Evolutionary conservation across 2,888 invertebrate genomes (phyloP).

Genomic region (Pseudococcus jackbeardsleyi): DNA sequence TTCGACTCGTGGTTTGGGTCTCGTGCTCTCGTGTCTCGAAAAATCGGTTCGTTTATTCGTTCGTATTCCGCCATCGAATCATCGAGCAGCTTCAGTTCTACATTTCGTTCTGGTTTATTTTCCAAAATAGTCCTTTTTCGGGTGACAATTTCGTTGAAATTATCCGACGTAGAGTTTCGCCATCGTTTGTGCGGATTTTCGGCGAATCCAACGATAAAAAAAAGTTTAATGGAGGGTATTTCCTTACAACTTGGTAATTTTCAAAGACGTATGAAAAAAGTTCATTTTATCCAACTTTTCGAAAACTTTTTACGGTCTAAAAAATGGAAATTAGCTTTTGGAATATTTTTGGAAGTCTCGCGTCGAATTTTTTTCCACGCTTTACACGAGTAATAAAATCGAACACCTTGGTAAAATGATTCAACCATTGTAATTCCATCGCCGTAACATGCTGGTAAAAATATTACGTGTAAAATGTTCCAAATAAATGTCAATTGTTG

Average conservation of each 20-base stretch:
- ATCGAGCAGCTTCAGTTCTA: background rate
- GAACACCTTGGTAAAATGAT: background rate
- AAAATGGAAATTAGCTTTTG: background rate
- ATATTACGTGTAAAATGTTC: constrained; percentile 14
- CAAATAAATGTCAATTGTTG: constrained; percentile 43
- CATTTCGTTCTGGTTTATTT: background rate
- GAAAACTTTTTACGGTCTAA: constrained; percentile 30
- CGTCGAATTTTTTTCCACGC: background rate
- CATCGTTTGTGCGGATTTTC: background rate
- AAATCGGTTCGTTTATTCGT: background rate
- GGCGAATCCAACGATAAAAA: background rate
- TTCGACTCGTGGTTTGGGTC: background rate
- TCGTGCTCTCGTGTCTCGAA: background rate
- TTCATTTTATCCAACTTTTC: constrained; percentile 32
- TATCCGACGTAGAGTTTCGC: background rate
- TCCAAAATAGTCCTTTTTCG: background rate
- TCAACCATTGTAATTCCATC: background rate
- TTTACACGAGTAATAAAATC: constrained; percentile 26
- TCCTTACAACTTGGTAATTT: background rate
- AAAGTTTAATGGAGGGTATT: constrained; percentile 8
- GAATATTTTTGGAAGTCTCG: background rate
- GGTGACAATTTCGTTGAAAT: background rate
- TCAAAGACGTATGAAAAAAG: constrained; percentile 22
- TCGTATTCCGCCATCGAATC: background rate
- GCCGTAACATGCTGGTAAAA: background rate